Evolutionary conservation across 2,797 vertebrate genomes (phyloP), one percentile per base, ranked within the genome.

Genomic region (Coccyzus lansbergi): DNA sequence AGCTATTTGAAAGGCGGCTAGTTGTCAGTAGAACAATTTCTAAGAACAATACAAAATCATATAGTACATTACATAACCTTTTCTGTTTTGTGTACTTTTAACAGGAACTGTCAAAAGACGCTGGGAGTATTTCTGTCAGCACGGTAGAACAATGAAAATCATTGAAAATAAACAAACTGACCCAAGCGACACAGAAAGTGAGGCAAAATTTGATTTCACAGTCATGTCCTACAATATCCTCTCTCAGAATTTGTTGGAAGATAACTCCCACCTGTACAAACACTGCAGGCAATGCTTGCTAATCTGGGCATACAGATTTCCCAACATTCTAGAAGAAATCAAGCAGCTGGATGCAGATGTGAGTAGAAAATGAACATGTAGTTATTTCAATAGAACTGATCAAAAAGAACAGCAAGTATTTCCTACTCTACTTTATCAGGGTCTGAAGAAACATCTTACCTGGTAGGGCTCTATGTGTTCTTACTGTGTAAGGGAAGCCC

Each of bases 151-250:
- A 78, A 26, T 52, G 44, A 91, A 93, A 83, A 80, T 80, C 4
- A 25, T 95, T 71, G 95, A 94, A 96, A 97, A 94, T 34, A 86
- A 90, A 84, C 74, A 78, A 64, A 19, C 92, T 92, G 83, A 96
- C 79, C 81, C 97, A 94, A 92, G 77, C 26, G 96, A 68, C 96
- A 94, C 84, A 93, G 97, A 92, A 92, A 91, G 33, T 33, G 93
- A 77, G 70, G 71, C 89, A 22, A 92, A 92, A 7, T 99, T 99
- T 94, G 99, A 99, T 96, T 99, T 99, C 96, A 98, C 99, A 1
- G 98, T 99, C 62, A 98, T 99, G 98, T 99, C 99, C 64, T 99
- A 99, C 97, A 99, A 99, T 95, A 99, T 99, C 96, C 98, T 99
- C 91, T 99, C 99, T 5, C 99, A 99, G 97, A 98, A 99, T 78